Conservation (phyloP, 2,113 vertebrate species). For the Pteruthius melanotis region DNA sequence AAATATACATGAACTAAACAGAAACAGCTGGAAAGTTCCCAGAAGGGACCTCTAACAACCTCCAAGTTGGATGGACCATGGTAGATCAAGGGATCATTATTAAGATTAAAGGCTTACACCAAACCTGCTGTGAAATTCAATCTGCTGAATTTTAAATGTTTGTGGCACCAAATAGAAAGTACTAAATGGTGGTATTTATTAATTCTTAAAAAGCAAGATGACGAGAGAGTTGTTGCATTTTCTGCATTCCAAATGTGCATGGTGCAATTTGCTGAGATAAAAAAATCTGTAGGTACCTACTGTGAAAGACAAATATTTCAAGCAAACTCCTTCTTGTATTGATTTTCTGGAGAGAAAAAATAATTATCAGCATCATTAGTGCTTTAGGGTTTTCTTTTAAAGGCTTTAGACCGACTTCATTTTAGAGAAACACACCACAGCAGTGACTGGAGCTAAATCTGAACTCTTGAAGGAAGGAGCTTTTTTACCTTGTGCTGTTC, state of each 20-base stretch:
- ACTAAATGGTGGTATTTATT: slow-evolving; percentile 33
- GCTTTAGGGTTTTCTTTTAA: neutral
- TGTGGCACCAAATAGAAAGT: slow-evolving; percentile 28
- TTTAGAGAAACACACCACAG: neutral
- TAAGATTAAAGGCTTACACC: slow-evolving; percentile 76
- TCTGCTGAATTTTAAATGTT: slow-evolving; percentile 63
- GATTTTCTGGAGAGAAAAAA: neutral
- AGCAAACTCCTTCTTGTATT: neutral
- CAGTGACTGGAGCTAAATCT: neutral
- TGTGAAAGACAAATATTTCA: neutral
- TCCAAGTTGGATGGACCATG: slow-evolving; percentile 56
- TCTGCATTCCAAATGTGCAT: neutral
- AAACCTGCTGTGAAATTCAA: slow-evolving; percentile 68
- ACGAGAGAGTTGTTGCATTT: neutral
- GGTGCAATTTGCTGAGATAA: neutral
- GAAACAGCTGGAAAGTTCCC: slow-evolving; percentile 74
- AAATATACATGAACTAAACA: slow-evolving; percentile 77
- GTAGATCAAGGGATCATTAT: slow-evolving; percentile 77
- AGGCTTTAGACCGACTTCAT: neutral
- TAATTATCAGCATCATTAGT: neutral
- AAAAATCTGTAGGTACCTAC: neutral
- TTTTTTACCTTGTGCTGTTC: neutral
- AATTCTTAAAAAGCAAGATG: slow-evolving; percentile 32
- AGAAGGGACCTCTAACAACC: slow-evolving; percentile 67
- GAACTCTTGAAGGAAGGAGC: neutral